Base-by-base conservation (phyloP, 2,888 invertebrate genomes). In the Cosmorhoe ocellata region DNA sequence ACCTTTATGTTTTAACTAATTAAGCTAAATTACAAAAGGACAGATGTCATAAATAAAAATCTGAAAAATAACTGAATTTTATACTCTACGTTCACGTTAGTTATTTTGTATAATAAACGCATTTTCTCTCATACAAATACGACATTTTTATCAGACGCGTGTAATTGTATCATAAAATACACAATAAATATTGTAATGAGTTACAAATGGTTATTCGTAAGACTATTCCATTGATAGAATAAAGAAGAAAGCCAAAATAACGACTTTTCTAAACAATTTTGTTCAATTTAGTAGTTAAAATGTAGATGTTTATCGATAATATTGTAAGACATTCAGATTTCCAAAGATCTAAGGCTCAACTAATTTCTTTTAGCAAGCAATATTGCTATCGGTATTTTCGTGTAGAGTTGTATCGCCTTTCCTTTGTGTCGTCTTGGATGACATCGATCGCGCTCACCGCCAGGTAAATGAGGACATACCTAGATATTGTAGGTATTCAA, bases 261-360 rank as follows among this genome's bases (percentile, higher is more conserved):
- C 79, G 84, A 88, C 82, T 89, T 90, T 90, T 90, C 85, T 89
- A 90, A 85, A 81, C 74, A 62, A 73, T 88, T 88, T 89, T 90
- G 86, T 90, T 89, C 88, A 81, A 83, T 77, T 81, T 72, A 81
- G 76, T 74, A 72, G 74, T 73, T 85, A 79, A 82, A 78, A 71
- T 70, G 77, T 89, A 88, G 84, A 76, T 77, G 82, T 85, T 84
- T 86, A 86, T 86, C 82, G 81, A 81, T 86, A n/a, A 84, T 85
- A 71, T 71, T 69, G 63, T 87, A 85, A 85, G 85, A 79, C 77
- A 76, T 79, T 84, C 80, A 79, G 78, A 81, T 88, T 87, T 83
- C 86, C 88, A 89, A 89, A 88, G 87, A 90, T 81, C 74, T 81
- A 87, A 78, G 76, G 88, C 87, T 89, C 86, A 89, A 89, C 76